Base-by-base conservation (phyloP, 2,888 invertebrate species). In the Acanthosepion lycidas region DNA sequence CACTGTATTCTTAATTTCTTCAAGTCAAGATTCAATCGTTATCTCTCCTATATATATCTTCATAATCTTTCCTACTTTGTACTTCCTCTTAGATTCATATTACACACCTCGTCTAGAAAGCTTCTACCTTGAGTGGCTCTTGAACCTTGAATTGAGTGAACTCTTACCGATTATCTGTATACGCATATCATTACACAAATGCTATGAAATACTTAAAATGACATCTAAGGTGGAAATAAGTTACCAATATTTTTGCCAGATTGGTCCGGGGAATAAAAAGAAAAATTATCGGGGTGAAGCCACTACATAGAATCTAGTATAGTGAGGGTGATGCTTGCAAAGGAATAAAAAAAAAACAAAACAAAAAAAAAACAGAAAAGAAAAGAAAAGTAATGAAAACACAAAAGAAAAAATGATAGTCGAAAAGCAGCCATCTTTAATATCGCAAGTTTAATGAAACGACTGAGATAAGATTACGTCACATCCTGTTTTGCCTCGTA, bases 381-480 rank as follows among this genome's bases (percentile, higher is more conserved):
- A 78, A 78, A 78, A n/a, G 23, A 15, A 78, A 78, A 23, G 28
- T 26, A n/a, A 28, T 1, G 26, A 1, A 78, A 1, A 78, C 78
- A n/a, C 1, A 78, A 78, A n/a, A n/a, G 9, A 15, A 78, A 78
- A 5, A 12, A 78, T 15, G 33, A 78, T n/a, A 12, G 78, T 15
- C 2, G 78, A 12, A 18, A 33, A 33, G 78, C n/a, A n/a, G 78
- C 78, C 78, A 78, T 78, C 78, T 78, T 78, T 78, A 33, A 78
- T 78, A 78, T 78, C 78, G 78, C 78, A 78, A 78, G 78, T 33
- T 78, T 78, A 78, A 78, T 78, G n/a, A 78, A 78, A 78, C 78
- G n/a, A 78, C n/a, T 78, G 78, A 78, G 78, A 78, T 78, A 78
- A 78, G 78, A 78, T 78, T 78, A 78, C 78, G n/a, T 78, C 78